Evolutionary conservation across 2,888 invertebrate genomes (phyloP).

Genomic region (Clitarchus hookeri): DNA sequence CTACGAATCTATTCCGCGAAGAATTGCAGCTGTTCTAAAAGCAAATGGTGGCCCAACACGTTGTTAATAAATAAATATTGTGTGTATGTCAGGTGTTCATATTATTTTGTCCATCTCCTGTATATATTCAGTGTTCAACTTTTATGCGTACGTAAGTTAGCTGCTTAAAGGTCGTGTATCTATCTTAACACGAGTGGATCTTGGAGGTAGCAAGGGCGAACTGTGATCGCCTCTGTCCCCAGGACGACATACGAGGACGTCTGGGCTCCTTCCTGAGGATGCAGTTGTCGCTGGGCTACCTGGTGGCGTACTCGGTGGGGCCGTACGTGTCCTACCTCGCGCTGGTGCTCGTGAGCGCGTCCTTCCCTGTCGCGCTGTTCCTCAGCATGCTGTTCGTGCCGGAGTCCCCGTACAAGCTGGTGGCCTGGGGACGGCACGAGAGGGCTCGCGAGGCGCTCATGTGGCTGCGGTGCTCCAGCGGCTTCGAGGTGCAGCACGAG

Average conservation of each 20-base stretch:
- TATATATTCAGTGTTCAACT: no score
- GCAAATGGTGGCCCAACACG: no score
- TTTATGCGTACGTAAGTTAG: no score
- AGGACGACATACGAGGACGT: background rate
- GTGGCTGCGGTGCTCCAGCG: background rate
- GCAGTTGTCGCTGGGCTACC: background rate
- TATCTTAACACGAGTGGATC: no score
- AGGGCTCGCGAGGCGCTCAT: background rate
- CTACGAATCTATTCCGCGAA: no score
- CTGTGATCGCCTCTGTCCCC: background rate
- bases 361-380: background rate
- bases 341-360: background rate
- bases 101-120: no score
- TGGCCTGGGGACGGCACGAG: background rate
- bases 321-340: constrained; percentile 1
- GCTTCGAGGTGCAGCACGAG: background rate
- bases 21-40: no score
- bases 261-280: background rate
- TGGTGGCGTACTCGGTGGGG: background rate
- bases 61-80: no score
- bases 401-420: background rate
- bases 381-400: background rate
- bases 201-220: no score
- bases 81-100: no score
- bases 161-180: no score